A percentile compares a stretch with the other conserved stretches of the same genome.
Evolutionary conservation across 1,140 invertebrate genomes (phyloP).

Genomic region (Marisa cornuarietis): DNA sequence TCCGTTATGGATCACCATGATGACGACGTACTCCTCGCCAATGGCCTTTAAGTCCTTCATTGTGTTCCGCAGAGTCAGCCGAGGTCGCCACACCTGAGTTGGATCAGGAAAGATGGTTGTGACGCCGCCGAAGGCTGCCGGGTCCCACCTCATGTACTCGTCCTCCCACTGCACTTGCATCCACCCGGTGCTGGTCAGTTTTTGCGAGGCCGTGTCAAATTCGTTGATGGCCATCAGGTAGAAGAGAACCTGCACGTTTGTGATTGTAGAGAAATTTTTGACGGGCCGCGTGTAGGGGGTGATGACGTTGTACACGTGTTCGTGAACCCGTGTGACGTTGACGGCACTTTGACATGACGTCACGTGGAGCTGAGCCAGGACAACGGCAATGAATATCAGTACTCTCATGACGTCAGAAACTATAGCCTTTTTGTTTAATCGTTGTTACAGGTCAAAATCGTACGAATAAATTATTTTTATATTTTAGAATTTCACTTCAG

Average conservation of each 20-base stretch:
- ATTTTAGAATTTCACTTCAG: no score
- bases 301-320: no score
- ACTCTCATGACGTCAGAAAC: no score
- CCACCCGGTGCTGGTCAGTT: constrained; percentile 3
- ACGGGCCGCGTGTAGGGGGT: background rate
- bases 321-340: no score
- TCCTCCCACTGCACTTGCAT: constrained; percentile 11
- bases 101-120: background rate
- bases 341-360: no score
- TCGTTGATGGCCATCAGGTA: constrained; percentile 15
- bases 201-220: constrained; percentile 9
- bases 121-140: background rate
- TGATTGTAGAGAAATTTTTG: background rate
- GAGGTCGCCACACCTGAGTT: constrained; percentile 7
- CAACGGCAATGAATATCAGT: no score
- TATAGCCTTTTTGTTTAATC: no score
- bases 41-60: constrained; percentile 4
- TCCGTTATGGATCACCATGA: constrained; percentile 77
- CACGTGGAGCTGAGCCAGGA: no score
- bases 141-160: constrained; percentile 12
- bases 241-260: background rate
- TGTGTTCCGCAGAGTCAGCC: background rate
- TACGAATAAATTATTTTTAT: no score
- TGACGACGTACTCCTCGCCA: background rate
- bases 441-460: no score